Conservation (phyloP, 30 jellyfish, hydroid and myxozoan genomes). For the Calvadosia cruxmelitensis region DNA sequence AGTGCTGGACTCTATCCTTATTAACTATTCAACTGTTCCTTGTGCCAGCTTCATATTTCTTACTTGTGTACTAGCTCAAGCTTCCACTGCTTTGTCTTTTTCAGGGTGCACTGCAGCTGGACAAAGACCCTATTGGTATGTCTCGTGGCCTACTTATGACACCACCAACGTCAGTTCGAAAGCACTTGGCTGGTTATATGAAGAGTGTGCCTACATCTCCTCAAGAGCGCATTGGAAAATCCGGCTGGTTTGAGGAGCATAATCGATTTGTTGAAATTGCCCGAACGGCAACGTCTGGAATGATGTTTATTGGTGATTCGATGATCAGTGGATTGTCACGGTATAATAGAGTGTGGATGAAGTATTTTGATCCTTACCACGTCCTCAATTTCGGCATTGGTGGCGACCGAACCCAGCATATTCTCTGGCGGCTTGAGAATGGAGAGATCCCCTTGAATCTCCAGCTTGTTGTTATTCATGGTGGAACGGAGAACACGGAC, state of each 20-base stretch:
- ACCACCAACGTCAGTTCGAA: background rate
- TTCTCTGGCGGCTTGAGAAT: conserved; percentile 87
- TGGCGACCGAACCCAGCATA: conserved; percentile 95
- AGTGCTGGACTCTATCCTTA: background rate
- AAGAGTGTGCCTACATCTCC: background rate
- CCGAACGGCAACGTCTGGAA: conserved; percentile 54
- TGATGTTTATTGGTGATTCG: conserved; percentile 76
- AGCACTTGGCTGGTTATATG: background rate
- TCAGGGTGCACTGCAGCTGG: background rate
- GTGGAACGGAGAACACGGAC: conserved; percentile 88
- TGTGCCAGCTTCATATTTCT: background rate
- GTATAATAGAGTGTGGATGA: conserved; percentile 63
- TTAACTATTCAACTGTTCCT: too few species aligned
- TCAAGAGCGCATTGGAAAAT: background rate
- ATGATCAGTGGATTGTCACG: conserved; percentile 83
- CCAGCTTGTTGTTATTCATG: conserved; percentile 64
- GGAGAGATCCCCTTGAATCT: conserved; percentile 64
- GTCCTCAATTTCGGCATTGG: conserved; percentile 90
- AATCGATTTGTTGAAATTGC: conserved; percentile 83
- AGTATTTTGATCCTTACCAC: conserved; percentile 61
- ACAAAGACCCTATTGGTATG: background rate
- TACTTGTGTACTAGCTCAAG: background rate
- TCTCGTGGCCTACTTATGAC: background rate
- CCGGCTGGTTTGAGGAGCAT: conserved; percentile 94
- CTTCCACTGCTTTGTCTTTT: background rate